Evolutionary conservation across 2,888 invertebrate species (phyloP), one percentile per base, ranked within the genome.

Genomic region (Unio pictorum): DNA sequence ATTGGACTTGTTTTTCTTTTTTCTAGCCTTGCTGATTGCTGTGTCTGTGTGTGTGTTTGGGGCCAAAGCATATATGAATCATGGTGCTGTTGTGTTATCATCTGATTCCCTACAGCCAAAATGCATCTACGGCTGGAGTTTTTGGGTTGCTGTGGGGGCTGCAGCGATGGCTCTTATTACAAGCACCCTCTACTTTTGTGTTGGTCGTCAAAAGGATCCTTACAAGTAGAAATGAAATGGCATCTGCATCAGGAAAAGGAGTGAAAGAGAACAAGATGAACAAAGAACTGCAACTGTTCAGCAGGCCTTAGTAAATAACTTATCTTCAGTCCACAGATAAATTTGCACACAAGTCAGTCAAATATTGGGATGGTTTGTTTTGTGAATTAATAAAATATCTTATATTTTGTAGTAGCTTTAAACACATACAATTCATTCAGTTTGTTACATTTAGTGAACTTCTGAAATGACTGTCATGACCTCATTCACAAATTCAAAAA

Each of bases 61-160:
- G 15, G 86, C 86, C 57, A 82, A 85, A 72, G 81, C 84, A 23
- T 81, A 87, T 72, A 74, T 82, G 64, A 80, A 83, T 20, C 65
- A 80, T 55, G 64, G 71, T 15, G 82, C 83, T 0, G 67, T 75
- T 23, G 84, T 84, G 23, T 54, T 79, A n/a, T 73, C 80, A 6
- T 66, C 76, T 18, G 71, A 73, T 60, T 66, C 64, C 45, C 7
- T 15, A 6, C 23, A 59, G 1, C 23, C 55, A 23, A 18, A 15
- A 20, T 73, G 80, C 5, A 66, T 82, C 15, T 87, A 82, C 61
- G 82, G 84, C 56, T 87, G 86, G 86, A 85, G 85, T 68, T 87
- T 83, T 74, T 87, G 86, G 86, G 75, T 81, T 3, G 86, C 82
- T 1, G 84, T 84, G 0, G 86, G 84, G 8, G 83, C 83, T 4